Base-by-base conservation (phyloP, 2,888 invertebrate species). In the Mamestra brassicae region DNA sequence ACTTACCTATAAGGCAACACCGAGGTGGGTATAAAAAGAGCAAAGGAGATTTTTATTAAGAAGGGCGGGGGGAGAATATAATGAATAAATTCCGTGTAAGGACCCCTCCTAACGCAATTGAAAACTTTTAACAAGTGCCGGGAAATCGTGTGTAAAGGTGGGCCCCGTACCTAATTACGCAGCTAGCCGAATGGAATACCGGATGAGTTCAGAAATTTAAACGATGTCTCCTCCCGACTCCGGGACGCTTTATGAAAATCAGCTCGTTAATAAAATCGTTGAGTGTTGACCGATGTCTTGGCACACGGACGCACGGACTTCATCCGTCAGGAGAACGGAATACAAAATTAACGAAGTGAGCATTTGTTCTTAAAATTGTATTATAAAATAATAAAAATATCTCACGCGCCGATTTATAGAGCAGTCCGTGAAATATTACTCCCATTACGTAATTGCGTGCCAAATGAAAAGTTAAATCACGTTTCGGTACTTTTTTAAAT, bases 111-210 rank as follows among this genome's bases (percentile, higher is more conserved):
- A 96, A 96, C 94, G 96, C 96, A 96, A 96, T 96, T 96, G 96
- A 96, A 96, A 96, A 96, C 95, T 96, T 96, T 96, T 96, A 96
- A 96, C 96, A 96, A 96, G 96, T 96, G 95, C 93, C 93, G 93
- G 92, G 95, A 95, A 96, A 96, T 95, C 96, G 96, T 94, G 95
- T 96, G 96, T 95, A 93, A 96, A 96, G 96, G 96, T 96, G 93
- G 94, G 92, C 90, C 91, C 90, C 88, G 92, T 89, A 93, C 94
- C 94, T 96, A 96, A 96, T 96, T 96, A 96, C 90, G 92, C 83
- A 83, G 89, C 89, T 90, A 91, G 92, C 90, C 91, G 92, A 85
- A 90, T 90, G 87, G 96, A 96, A 96, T 95, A 93, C 94, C 86
- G 86, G 94, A 96, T 95, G 95, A 96, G 94, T 92, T 93, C 80